phyloP scores from a whole-genome alignment of 2,888 invertebrate genomes.

The Heliconius aoede region DNA sequence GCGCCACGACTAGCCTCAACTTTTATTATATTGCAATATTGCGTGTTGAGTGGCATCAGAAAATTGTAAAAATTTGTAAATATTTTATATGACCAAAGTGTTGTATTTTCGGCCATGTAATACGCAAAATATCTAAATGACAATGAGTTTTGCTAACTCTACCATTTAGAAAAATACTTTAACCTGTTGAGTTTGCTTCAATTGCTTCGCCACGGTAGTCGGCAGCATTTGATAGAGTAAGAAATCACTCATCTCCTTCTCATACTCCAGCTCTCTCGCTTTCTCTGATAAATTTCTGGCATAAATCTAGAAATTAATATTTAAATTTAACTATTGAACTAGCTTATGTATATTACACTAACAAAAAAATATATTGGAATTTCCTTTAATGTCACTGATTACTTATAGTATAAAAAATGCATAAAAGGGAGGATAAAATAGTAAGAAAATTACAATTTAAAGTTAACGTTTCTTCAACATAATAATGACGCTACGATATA shows the following conservation, averaged over 20 bases:
- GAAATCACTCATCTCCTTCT: slow-evolving; percentile 92
- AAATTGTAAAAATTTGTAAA: too few relatives aligned
- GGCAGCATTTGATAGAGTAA: slow-evolving; percentile 94
- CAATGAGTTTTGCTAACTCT: neutral
- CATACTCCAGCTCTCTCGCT: slow-evolving; percentile 91
- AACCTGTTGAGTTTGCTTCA: slow-evolving; percentile 94
- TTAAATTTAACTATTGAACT: neutral
- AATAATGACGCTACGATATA: neutral
- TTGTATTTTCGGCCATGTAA: too few relatives aligned
- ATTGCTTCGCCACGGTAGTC: slow-evolving; percentile 91
- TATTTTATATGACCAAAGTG: too few relatives aligned
- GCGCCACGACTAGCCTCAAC: neutral
- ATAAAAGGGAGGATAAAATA: neutral
- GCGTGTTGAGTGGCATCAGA: too few relatives aligned
- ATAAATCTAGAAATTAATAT: slow-evolving; percentile 85
- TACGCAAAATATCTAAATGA: too few relatives aligned
- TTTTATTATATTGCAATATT: too few relatives aligned
- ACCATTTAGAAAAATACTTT: neutral
- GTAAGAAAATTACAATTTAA: neutral
- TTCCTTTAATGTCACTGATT: too few relatives aligned
- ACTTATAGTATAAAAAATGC: too few relatives aligned
- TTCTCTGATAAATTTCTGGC: slow-evolving; percentile 92
- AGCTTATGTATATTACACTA: too few relatives aligned
- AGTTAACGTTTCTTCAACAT: neutral
- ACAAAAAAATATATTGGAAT: too few relatives aligned